phyloP scores from a whole-genome alignment of 2,888 invertebrate species.

The Lasioglossum lativentre region DNA sequence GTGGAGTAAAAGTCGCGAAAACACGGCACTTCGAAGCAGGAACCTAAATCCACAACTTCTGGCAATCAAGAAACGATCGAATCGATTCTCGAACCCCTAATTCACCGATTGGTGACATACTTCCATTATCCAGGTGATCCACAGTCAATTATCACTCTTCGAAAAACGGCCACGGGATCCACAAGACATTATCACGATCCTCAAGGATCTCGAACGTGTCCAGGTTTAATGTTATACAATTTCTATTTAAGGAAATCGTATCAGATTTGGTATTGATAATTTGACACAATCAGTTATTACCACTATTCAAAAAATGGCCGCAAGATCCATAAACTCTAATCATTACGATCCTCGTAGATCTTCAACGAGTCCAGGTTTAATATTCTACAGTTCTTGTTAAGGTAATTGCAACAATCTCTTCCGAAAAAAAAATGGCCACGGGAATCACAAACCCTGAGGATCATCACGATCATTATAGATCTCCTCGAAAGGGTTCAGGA shows the following conservation, averaged over 20 bases:
- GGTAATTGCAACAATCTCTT: too few relatives aligned
- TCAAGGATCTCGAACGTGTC: neutral
- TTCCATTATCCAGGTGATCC: neutral
- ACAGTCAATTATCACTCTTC: neutral
- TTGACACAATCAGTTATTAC: neutral
- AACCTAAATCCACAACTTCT: neutral
- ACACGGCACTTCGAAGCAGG: neutral
- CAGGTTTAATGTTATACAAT: too few relatives aligned
- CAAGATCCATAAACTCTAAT: neutral
- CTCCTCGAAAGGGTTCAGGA: neutral
- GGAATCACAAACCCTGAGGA: neutral
- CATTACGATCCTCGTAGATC: neutral
- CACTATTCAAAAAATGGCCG: neutral
- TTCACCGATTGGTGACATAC: neutral
- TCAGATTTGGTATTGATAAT: neutral
- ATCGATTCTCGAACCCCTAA: neutral
- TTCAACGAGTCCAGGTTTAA: too few relatives aligned
- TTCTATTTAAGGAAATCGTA: neutral
- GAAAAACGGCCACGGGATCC: neutral
- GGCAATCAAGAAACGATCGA: neutral
- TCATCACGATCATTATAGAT: neutral
- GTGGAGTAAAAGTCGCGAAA: neutral
- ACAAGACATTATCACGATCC: neutral
- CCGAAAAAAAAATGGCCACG: too few relatives aligned
- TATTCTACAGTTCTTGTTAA: too few relatives aligned